These are phyloP conservation scores for Arion vulgaris DNA, from an alignment of 1,140 invertebrate genomes.

Conservation along the genomic window DNA sequence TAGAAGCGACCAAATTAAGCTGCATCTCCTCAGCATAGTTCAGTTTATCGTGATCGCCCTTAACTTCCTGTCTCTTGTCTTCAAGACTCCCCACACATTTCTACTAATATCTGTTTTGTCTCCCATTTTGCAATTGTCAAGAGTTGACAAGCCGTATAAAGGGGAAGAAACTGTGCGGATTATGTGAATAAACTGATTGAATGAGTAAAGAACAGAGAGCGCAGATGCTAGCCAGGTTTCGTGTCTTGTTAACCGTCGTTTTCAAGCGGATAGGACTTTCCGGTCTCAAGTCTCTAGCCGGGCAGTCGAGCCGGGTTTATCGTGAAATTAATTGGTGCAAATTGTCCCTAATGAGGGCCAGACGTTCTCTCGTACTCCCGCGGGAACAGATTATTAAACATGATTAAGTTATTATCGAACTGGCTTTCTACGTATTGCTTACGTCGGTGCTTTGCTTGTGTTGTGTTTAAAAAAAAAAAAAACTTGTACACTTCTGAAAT, in stretches of 20 bases:
- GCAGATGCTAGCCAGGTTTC: slow-evolving; percentile 16
- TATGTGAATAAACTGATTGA: background rate
- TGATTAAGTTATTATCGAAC: slow-evolving; percentile 25
- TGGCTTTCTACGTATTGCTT: background rate
- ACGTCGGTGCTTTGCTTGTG: too few species aligned
- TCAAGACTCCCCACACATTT: too few species aligned
- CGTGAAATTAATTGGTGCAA: slow-evolving; percentile 33
- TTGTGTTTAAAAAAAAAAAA: too few species aligned
- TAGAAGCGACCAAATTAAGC: too few species aligned
- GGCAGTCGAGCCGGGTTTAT: slow-evolving; percentile 14
- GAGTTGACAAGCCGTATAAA: background rate
- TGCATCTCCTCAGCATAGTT: too few species aligned
- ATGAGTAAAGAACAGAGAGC: slow-evolving; percentile 15
- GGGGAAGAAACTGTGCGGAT: background rate
- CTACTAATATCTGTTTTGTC: too few species aligned
- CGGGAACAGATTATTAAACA: slow-evolving; percentile 19
- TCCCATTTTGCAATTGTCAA: background rate
- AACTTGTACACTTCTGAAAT: too few species aligned
- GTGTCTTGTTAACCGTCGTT: slow-evolving; percentile 27
- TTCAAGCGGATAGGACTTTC: slow-evolving; percentile 27
- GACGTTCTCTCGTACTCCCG: slow-evolving; percentile 17
- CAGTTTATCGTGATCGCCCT: too few species aligned
- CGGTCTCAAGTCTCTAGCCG: slow-evolving; percentile 23
- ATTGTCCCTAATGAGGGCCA: slow-evolving; percentile 31
- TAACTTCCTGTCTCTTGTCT: too few species aligned